A percentile compares a stretch with the other conserved stretches of the same genome.
These are phyloP conservation scores for Chionodraco myersi DNA, from an alignment of 2,113 vertebrate species.

Conservation along the genomic window DNA sequence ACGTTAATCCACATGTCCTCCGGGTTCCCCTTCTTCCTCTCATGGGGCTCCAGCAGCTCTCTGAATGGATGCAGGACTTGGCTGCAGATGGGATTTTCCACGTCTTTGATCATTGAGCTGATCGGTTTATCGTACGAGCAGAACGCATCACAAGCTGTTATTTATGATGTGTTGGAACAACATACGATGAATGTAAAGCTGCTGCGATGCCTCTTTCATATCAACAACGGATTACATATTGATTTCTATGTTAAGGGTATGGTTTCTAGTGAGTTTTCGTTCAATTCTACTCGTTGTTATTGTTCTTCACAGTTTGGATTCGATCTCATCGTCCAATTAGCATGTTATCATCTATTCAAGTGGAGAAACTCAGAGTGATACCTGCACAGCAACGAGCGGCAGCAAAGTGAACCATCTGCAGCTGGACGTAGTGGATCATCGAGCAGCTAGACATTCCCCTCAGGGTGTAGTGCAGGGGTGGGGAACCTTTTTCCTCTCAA, in stretches of 20 bases:
- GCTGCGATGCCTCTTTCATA: background rate
- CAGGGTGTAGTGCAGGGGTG: too few species aligned
- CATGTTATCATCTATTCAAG: background rate
- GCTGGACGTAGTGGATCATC: too few species aligned
- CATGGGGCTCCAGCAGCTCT: constrained; percentile 2
- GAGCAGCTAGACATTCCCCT: too few species aligned
- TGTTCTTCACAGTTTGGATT: background rate
- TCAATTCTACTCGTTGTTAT: background rate
- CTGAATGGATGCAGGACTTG: constrained; percentile 10
- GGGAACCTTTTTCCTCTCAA: too few species aligned
- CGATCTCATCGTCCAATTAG: background rate
- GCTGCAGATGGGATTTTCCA: constrained; percentile 9
- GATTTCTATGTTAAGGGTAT: background rate
- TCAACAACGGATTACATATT: background rate
- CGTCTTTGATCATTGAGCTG: background rate
- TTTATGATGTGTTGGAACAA: background rate
- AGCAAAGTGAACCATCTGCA: too few species aligned
- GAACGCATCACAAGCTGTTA: background rate
- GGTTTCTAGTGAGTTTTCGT: background rate
- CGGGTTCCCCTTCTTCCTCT: background rate
- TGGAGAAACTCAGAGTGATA: too few species aligned
- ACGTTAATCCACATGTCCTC: constrained; percentile 4
- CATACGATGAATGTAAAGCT: background rate
- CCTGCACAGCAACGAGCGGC: too few species aligned
- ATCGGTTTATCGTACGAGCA: background rate